Conservation (phyloP, 2,888 invertebrate genomes). For the Blastobasis lacticolella region DNA sequence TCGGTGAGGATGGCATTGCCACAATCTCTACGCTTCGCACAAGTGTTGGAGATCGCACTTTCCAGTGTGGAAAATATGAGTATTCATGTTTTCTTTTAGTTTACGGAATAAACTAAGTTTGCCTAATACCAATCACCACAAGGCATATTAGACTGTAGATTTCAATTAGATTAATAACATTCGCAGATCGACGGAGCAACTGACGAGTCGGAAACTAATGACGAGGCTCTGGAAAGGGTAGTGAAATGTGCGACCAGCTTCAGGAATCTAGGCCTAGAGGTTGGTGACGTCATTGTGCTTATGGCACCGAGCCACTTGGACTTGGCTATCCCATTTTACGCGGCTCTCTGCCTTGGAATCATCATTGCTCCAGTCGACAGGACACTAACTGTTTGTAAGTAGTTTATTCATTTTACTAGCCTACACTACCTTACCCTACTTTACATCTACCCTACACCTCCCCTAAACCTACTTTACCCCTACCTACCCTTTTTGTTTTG, state of each 20-base stretch:
- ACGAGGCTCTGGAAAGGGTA: slow-evolving; percentile 34
- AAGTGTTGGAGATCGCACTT: too few species aligned
- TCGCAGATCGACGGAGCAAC: slow-evolving; percentile 40
- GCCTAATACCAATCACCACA: too few species aligned
- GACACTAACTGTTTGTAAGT: slow-evolving; percentile 38
- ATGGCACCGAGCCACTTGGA: slow-evolving; percentile 61
- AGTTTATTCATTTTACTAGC: background rate
- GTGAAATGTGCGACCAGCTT: slow-evolving; percentile 46
- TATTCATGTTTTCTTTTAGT: too few species aligned
- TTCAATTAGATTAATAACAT: background rate
- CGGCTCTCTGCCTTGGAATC: slow-evolving; percentile 55
- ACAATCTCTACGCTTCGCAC: too few species aligned
- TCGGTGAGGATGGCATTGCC: too few species aligned
- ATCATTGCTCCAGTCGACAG: slow-evolving; percentile 35
- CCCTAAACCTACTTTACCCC: too few species aligned
- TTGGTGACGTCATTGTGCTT: slow-evolving; percentile 54
- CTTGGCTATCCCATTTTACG: slow-evolving; percentile 53
- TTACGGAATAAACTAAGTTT: too few species aligned
- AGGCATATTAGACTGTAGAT: background rate
- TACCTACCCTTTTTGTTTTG: too few species aligned
- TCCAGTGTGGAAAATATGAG: too few species aligned
- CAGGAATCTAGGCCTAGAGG: slow-evolving; percentile 37
- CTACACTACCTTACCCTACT: too few species aligned
- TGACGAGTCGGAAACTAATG: slow-evolving; percentile 43
- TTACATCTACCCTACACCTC: too few species aligned